Conservation (phyloP, 2,797 vertebrate genomes). For the Heliangelus exortis region DNA sequence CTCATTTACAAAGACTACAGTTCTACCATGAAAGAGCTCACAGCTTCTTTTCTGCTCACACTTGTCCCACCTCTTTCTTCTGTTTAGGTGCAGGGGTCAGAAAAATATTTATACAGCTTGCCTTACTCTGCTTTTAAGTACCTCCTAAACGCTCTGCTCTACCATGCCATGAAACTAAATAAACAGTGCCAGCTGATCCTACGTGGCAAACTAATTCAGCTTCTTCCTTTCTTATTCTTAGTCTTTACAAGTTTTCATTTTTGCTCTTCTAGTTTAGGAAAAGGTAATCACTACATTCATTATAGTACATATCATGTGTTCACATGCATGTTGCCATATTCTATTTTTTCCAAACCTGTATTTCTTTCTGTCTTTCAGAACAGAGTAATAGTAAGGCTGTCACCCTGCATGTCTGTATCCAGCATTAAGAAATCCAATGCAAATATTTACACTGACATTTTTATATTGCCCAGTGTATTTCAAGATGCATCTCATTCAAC, state of each 20-base stretch:
- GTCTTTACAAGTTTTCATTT: background rate
- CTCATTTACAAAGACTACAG: background rate
- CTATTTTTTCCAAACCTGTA: background rate
- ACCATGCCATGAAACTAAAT: background rate
- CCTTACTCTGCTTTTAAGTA: background rate
- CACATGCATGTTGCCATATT: background rate
- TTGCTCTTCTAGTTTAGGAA: background rate
- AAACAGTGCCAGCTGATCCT: background rate
- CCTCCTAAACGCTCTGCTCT: background rate
- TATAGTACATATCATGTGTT: background rate
- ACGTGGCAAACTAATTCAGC: background rate
- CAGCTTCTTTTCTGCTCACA: background rate
- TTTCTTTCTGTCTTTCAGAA: background rate
- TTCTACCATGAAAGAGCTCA: background rate
- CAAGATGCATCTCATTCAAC: background rate
- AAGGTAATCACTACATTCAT: background rate
- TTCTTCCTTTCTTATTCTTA: background rate
- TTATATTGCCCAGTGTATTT: background rate
- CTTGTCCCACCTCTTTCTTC: background rate
- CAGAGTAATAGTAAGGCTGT: background rate
- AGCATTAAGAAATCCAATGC: background rate
- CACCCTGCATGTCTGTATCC: background rate
- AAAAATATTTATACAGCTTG: background rate
- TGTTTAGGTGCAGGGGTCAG: background rate
- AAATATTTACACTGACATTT: background rate